A percentile compares a stretch with the other conserved stretches of the same genome.
Conservation (phyloP, 2,888 invertebrate species). For the Sinodicranocentrus sp. region DNA sequence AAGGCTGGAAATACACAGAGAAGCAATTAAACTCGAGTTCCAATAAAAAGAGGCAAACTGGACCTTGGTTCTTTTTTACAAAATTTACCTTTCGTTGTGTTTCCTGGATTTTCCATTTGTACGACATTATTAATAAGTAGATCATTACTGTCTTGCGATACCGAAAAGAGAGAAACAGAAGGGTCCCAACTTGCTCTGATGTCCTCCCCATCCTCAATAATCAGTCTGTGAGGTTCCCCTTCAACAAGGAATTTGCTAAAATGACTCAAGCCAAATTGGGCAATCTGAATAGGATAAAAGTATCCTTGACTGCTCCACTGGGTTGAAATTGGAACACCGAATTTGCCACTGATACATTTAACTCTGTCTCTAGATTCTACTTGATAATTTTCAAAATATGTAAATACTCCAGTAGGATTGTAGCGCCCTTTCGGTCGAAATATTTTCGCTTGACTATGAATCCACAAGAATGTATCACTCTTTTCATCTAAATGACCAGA, state of each 20-base stretch:
- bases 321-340: conserved; percentile 91
- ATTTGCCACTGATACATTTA: conserved; percentile 92
- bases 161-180: conserved; percentile 54
- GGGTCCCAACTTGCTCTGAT: conserved; percentile 77
- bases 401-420: conserved; percentile 93
- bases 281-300: conserved; percentile 98
- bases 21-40: no score
- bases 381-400: conserved; percentile 98
- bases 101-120: conserved; percentile 66
- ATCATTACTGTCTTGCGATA: conserved; percentile 61
- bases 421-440: conserved; percentile 94
- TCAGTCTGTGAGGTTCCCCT: conserved; percentile 86
- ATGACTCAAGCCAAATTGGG: conserved; percentile 98
- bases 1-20: conserved; percentile 35
- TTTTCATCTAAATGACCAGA: conserved; percentile 89
- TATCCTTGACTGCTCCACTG: conserved; percentile 98
- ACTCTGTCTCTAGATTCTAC: conserved; percentile 97
- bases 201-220: conserved; percentile 88
- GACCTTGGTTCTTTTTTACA: neutral
- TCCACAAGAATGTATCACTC: conserved; percentile 93
- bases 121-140: conserved; percentile 64
- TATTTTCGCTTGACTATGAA: conserved; percentile 93
- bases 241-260: conserved; percentile 96
- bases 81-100: conserved; percentile 48
- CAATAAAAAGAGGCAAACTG: neutral